Percentiles rank a stretch among this genome's conserved stretches.
These are phyloP conservation scores for Diploptera punctata DNA, from an alignment of 2,888 invertebrate species.

Conservation along the genomic window DNA sequence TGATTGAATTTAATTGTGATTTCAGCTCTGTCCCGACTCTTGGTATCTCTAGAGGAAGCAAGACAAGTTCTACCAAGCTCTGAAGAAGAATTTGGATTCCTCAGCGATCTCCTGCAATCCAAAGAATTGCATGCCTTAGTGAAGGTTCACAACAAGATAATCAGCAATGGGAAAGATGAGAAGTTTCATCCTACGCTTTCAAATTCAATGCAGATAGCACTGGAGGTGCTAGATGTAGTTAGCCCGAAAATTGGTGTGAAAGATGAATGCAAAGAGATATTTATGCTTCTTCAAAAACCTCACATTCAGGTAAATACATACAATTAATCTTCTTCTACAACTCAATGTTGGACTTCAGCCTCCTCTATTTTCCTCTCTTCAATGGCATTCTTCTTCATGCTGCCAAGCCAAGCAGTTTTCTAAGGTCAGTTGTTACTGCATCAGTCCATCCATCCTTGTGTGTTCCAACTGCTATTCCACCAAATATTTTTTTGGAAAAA, in stretches of 20 bases:
- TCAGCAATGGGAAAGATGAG: slow-evolving; percentile 83
- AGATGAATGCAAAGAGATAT: slow-evolving; percentile 81
- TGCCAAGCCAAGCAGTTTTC: too few species aligned
- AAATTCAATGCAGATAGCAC: slow-evolving; percentile 79
- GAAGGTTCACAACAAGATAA: slow-evolving; percentile 89
- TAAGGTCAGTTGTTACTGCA: too few species aligned
- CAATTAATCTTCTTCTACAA: too few species aligned
- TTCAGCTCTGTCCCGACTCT: slow-evolving; percentile 78
- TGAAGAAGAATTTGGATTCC: slow-evolving; percentile 86
- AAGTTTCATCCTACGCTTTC: slow-evolving; percentile 84
- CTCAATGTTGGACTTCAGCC: too few species aligned
- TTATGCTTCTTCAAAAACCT: slow-evolving; percentile 81
- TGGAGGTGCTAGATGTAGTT: slow-evolving; percentile 82
- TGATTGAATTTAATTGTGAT: too few species aligned
- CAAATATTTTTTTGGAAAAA: too few species aligned
- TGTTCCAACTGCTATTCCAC: too few species aligned
- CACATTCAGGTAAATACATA: slow-evolving; percentile 86
- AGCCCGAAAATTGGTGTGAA: slow-evolving; percentile 69
- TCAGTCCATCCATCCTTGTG: too few species aligned
- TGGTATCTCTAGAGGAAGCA: slow-evolving; percentile 83
- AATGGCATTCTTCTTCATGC: too few species aligned
- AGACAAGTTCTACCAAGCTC: slow-evolving; percentile 71
- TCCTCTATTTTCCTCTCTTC: too few species aligned
- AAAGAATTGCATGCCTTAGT: slow-evolving; percentile 89
- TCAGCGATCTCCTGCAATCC: slow-evolving; percentile 83